phyloP scores from a whole-genome alignment of 2,113 vertebrate genomes.

The Oryzias melastigma region DNA sequence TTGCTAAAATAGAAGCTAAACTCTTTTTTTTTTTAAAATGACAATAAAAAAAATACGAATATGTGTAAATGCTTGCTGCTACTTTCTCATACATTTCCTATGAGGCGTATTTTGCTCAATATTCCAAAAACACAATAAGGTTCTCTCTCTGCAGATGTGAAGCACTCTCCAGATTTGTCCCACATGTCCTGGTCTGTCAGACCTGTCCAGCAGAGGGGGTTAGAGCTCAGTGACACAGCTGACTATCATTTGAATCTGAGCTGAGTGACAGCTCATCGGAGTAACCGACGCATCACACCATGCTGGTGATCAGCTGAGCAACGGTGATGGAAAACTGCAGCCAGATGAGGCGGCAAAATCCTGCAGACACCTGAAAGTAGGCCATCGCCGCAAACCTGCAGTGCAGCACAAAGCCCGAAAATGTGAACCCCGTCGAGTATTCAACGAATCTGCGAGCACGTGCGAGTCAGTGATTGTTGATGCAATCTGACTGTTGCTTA shows the following conservation, averaged over 20 bases:
- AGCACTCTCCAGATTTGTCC: conserved; percentile 19
- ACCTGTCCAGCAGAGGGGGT: conserved; percentile 69
- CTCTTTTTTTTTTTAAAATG: too few species aligned
- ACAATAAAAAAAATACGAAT: neutral
- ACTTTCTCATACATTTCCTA: neutral
- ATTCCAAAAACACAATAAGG: neutral
- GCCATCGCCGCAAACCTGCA: conserved; percentile 55
- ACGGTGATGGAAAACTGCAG: conserved; percentile 22
- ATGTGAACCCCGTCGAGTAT: conserved; percentile 39
- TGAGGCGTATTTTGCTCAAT: neutral
- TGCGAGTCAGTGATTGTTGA: conserved; percentile 23
- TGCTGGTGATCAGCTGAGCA: conserved; percentile 18
- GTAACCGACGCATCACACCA: conserved; percentile 7
- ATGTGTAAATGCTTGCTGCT: neutral
- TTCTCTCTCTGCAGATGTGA: neutral
- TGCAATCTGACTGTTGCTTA: conserved; percentile 51
- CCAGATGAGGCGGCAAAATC: conserved; percentile 46
- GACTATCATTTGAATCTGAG: conserved; percentile 32
- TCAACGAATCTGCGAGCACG: conserved; percentile 33
- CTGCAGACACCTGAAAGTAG: conserved; percentile 61
- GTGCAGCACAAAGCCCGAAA: conserved; percentile 41
- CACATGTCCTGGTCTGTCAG: conserved; percentile 21
- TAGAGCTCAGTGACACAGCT: conserved; percentile 47
- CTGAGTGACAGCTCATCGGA: conserved; percentile 38
- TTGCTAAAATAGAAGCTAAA: too few species aligned